A percentile compares a stretch with the other conserved stretches of the same genome.
phyloP scores from a whole-genome alignment of 2,113 vertebrate species.

The Turdus rufiventris region DNA sequence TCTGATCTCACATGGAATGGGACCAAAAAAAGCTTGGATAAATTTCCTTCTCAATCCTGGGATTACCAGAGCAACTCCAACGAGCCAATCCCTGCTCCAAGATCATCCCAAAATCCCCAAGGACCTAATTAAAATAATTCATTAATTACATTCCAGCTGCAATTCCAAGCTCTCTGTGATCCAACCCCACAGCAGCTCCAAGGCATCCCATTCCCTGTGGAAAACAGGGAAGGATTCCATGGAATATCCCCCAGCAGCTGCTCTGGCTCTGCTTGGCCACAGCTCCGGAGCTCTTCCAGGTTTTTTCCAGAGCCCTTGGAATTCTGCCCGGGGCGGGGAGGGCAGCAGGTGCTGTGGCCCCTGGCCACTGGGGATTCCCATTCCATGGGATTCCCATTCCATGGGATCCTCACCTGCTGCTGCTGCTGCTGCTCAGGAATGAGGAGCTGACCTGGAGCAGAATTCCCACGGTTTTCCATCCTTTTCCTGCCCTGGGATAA shows the following conservation, averaged over 20 bases:
- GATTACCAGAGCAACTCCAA: not conserved
- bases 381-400: not conserved
- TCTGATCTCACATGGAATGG: not conserved
- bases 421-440: accelerated
- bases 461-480: not conserved
- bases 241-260: not conserved
- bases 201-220: accelerated
- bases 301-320: not conserved
- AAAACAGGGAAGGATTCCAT: not conserved
- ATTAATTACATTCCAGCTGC: not conserved
- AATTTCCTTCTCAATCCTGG: not conserved
- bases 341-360: not conserved
- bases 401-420: not conserved
- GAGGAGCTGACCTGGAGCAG: not conserved
- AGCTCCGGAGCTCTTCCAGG: not conserved
- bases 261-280: not conserved
- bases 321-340: not conserved
- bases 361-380: not conserved
- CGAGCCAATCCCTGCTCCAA: not conserved
- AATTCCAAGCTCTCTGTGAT: accelerated
- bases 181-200: accelerated
- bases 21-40: not conserved
- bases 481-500: not conserved
- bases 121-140: not conserved
- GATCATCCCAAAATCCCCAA: not conserved